Evolutionary conservation across 2,113 vertebrate genomes (phyloP).

Genomic region (Myodes glareolus): DNA sequence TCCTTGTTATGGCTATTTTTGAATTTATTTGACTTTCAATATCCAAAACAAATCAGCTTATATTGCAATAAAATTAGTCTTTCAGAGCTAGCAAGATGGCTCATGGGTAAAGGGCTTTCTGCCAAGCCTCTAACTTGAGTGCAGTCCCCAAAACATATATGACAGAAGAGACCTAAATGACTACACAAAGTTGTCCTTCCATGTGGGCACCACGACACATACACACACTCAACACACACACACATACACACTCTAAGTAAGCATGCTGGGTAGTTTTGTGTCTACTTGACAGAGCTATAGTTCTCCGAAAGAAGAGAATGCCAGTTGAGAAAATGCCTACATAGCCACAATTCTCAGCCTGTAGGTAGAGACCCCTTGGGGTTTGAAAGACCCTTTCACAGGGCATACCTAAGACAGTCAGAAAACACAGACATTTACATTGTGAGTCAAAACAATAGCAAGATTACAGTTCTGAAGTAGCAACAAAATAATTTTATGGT

Average conservation of each 20-base stretch:
- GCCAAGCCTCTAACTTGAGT: not conserved
- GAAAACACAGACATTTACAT: not conserved
- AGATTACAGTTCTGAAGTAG: not conserved
- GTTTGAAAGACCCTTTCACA: not conserved
- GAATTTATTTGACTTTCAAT: conserved; percentile 9
- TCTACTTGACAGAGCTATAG: not conserved
- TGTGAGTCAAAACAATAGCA: not conserved
- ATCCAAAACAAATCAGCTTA: not conserved
- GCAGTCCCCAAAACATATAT: not conserved
- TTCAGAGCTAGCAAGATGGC: not conserved
- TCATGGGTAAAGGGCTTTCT: not conserved
- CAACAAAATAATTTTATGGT: not conserved
- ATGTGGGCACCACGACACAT: not conserved
- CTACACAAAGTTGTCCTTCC: not conserved
- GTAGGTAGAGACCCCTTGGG: not conserved
- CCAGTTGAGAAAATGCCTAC: not conserved
- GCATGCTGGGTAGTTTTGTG: not conserved
- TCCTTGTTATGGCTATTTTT: not conserved
- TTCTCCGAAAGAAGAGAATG: not conserved
- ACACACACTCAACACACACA: not conserved
- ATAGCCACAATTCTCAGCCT: not conserved
- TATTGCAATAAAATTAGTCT: not conserved
- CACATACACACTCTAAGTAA: not conserved
- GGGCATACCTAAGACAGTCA: not conserved
- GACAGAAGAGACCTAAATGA: not conserved